Percentiles rank a stretch among this genome's conserved stretches.
These are phyloP conservation scores for Rhineura floridana DNA, from an alignment of 2,113 vertebrate genomes.

Conservation along the genomic window DNA sequence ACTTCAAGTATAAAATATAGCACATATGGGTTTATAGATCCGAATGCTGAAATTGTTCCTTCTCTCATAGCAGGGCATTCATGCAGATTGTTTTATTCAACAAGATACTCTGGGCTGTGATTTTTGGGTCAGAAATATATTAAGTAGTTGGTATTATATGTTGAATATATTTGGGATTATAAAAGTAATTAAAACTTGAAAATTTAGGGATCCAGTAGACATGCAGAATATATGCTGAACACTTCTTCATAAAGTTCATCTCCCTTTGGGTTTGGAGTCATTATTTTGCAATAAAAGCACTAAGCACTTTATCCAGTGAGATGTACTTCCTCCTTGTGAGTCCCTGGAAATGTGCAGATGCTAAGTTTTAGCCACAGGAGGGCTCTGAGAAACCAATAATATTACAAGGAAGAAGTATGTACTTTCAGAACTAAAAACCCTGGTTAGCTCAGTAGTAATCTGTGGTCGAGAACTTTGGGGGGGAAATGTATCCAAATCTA, in stretches of 20 bases:
- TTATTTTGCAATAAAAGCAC: slow-evolving; percentile 47
- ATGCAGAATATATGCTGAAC: slow-evolving; percentile 41
- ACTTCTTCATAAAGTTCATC: slow-evolving; percentile 44
- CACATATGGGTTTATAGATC: background rate
- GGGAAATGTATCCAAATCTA: background rate
- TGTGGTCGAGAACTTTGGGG: background rate
- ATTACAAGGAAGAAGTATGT: background rate
- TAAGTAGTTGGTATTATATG: background rate
- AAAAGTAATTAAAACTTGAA: slow-evolving; percentile 63
- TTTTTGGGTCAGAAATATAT: background rate
- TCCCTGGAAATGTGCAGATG: slow-evolving; percentile 38
- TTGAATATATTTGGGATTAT: slow-evolving; percentile 39
- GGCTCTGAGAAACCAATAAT: background rate
- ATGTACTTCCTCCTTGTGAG: slow-evolving; percentile 20
- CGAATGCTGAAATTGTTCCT: background rate
- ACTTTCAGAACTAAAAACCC: background rate
- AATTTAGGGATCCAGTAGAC: slow-evolving; percentile 31
- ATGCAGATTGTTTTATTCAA: background rate
- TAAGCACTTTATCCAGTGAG: slow-evolving; percentile 44
- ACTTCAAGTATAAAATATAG: background rate
- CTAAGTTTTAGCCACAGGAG: slow-evolving; percentile 37
- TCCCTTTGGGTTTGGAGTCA: slow-evolving; percentile 53
- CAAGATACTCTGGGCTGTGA: slow-evolving; percentile 2
- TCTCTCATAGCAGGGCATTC: background rate
- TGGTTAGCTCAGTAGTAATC: background rate